Evolutionary conservation across 2,113 vertebrate genomes (phyloP).

Genomic region (Microcebus tavaratra): DNA sequence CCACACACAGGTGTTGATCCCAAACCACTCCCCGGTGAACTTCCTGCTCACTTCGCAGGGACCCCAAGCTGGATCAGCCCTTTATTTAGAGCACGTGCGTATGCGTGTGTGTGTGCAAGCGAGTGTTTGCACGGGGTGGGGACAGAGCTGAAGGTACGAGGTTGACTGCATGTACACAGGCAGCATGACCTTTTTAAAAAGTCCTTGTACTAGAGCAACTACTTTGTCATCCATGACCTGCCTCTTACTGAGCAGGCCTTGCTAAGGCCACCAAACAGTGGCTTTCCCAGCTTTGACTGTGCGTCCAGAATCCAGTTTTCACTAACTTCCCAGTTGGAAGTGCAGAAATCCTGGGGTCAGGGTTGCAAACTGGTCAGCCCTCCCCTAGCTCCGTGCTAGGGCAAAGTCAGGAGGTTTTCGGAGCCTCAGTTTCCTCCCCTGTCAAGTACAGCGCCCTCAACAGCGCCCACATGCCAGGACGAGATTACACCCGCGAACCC

Average conservation of each 20-base stretch:
- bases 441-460: neutral
- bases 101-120: too few relatives aligned
- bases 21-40: neutral
- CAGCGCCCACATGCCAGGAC: neutral
- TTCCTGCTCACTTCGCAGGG: neutral
- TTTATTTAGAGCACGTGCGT: neutral
- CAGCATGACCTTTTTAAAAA: neutral
- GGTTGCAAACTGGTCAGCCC: neutral
- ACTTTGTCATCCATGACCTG: neutral
- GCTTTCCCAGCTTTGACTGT: neutral
- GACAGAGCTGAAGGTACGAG: neutral
- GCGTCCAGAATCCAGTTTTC: neutral
- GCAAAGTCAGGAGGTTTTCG: neutral
- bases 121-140: neutral
- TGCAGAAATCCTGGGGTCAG: neutral
- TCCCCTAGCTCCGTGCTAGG: neutral
- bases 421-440: neutral
- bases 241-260: neutral
- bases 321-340: neutral
- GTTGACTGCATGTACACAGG: neutral
- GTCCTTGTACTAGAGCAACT: neutral
- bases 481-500: neutral
- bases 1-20: fast-evolving
- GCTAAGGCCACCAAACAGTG: too few relatives aligned
- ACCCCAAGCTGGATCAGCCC: neutral